Conservation (phyloP, 1,140 invertebrate species). For the Eurosta solidaginis region DNA sequence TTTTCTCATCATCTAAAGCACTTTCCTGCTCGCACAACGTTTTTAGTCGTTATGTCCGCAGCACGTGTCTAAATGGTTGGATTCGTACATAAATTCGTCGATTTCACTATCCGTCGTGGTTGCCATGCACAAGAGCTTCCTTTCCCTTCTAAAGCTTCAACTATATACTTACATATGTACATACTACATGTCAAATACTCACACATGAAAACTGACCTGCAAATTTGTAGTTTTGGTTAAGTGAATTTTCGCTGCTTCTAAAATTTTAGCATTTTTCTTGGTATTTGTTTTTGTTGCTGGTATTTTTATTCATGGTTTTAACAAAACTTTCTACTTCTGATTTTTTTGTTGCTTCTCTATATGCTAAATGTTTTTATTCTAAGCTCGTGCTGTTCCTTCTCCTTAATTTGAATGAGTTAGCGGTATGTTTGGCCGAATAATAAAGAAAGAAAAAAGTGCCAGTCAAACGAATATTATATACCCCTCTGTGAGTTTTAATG, state of each 20-base stretch:
- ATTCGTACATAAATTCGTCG: constrained; percentile 5
- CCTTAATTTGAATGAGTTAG: neutral
- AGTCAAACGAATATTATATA: neutral
- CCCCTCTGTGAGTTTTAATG: too few species aligned
- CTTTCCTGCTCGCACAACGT: neutral
- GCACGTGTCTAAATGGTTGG: neutral
- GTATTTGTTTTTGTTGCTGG: neutral
- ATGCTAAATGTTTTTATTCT: neutral
- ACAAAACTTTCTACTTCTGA: neutral
- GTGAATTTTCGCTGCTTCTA: constrained; percentile 8
- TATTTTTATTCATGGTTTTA: neutral
- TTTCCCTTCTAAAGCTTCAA: too few species aligned
- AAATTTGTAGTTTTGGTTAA: constrained; percentile 12
- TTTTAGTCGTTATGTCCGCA: neutral
- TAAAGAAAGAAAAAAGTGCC: neutral
- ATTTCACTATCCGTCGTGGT: constrained; percentile 1
- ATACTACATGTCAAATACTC: too few species aligned
- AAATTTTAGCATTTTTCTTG: neutral
- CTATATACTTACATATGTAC: neutral
- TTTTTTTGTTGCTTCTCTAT: neutral
- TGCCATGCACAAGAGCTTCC: neutral
- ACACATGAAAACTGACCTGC: too few species aligned
- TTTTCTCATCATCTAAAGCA: neutral
- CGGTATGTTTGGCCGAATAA: neutral
- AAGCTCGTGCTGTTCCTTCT: neutral